Conservation (phyloP, 2,888 invertebrate species). For the Cataglyphis albicans region DNA sequence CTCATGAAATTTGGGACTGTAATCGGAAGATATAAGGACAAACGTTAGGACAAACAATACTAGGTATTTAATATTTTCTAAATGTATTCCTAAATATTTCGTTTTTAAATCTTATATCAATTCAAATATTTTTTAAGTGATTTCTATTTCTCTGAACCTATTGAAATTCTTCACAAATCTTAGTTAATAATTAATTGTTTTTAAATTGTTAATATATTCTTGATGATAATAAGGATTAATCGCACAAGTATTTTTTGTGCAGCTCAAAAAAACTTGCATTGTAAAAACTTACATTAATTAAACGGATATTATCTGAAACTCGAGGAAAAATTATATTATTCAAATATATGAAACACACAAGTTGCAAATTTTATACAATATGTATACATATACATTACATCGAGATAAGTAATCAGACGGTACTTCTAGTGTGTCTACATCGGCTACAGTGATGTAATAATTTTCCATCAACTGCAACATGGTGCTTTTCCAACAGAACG, state of each 20-base stretch:
- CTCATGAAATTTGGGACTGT: conserved; percentile 83
- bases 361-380: background rate
- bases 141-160: background rate
- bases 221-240: background rate
- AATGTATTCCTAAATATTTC: background rate
- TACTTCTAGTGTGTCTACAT: conserved; percentile 87
- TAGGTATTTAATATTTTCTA: background rate
- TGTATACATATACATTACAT: conserved; percentile 77
- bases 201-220: background rate
- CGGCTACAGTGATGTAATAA: conserved; percentile 84
- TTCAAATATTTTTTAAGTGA: background rate
- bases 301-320: background rate
- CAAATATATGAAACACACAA: background rate
- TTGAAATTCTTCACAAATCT: background rate
- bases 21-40: background rate
- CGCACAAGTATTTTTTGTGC: background rate
- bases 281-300: background rate
- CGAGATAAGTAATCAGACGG: conserved; percentile 90
- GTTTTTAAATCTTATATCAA: background rate
- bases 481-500: conserved; percentile 87
- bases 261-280: background rate
- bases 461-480: conserved; percentile 89
- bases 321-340: background rate
- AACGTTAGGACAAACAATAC: background rate
- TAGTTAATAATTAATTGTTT: background rate